Conservation (phyloP, 2,113 vertebrate species). For the Oncorhynchus kisutch region DNA sequence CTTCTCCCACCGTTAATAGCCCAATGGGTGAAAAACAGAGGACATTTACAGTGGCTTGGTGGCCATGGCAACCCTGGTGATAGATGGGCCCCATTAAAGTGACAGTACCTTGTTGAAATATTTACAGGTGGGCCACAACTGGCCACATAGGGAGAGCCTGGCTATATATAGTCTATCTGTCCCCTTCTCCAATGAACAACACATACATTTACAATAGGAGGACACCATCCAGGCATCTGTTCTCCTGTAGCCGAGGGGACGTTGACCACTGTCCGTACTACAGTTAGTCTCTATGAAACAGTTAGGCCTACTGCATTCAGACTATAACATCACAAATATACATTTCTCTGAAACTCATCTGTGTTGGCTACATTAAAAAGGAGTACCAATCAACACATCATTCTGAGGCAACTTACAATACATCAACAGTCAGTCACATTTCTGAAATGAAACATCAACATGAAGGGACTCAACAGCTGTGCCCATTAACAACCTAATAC, state of each 20-base stretch:
- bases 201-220: constrained; percentile 3
- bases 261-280: neutral
- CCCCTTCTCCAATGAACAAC: constrained; percentile 17
- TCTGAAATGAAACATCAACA: too few relatives aligned
- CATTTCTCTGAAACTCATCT: too few relatives aligned
- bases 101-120: constrained; percentile 61
- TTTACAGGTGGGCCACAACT: constrained; percentile 54
- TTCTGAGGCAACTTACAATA: too few relatives aligned
- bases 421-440: too few relatives aligned
- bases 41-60: constrained; percentile 10
- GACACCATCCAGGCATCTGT: constrained; percentile 6
- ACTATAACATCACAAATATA: too few relatives aligned
- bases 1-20: neutral
- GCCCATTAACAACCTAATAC: too few relatives aligned
- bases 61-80: constrained; percentile 44
- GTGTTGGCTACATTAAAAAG: too few relatives aligned
- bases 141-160: neutral
- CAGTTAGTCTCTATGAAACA: too few relatives aligned
- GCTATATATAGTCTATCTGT: constrained; percentile 15
- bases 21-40: neutral
- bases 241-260: neutral
- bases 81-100: constrained; percentile 41
- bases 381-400: too few relatives aligned
- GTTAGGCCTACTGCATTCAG: too few relatives aligned
- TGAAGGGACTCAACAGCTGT: too few relatives aligned